Evolutionary conservation across 2,113 vertebrate species (phyloP), one percentile per base, ranked within the genome.

Genomic region (Lagopus leucura): DNA sequence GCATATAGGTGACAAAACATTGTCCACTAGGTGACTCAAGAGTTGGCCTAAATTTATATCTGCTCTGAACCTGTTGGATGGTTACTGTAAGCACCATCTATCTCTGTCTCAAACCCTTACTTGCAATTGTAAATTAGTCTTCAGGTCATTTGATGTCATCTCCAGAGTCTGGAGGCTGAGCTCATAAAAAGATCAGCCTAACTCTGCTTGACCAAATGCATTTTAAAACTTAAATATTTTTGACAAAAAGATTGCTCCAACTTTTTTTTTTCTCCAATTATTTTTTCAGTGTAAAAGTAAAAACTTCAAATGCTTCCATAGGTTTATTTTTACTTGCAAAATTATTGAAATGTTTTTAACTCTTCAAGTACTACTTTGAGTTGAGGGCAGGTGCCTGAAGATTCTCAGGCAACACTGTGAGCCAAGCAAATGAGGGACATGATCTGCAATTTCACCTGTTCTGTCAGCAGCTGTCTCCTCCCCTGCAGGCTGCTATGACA

Each of bases 381-480:
- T 48, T 72, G 30, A 90, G 15, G 38, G 63, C 10, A 60, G 3
- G 10, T 40, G 4, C 75, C 20, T 32, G 21, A 64, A 34, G 20
- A 60, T 7, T 8, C n/a, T 24, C 27, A 54, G 45, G 42, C 8
- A 58, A 8, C 7, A 52, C 10, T 57, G 15, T n/a, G 15, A 42
- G 28, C 25, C 28, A 52, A 19, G 17, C 9, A 45, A 3, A 38
- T 0, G 5, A 71, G 11, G 20, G 20, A 81, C 21, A 4, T 32
- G 28, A 57, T 48, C 25, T 72, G 14, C 57, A 34, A 47, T 55
- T 16, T 38, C 34, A 73, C 25, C 32, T 45, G 6, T 21, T 78
- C 9, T 40, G 7, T 77, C 1, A 0, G 19, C 10, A 38, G 55
- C 13, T 22, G 4, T 7, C 18, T 78, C 2, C 15, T 32, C 13